Evolutionary conservation across 2,113 vertebrate species (phyloP), one percentile per base, ranked within the genome.

Genomic region (Datnioides undecimradiatus): DNA sequence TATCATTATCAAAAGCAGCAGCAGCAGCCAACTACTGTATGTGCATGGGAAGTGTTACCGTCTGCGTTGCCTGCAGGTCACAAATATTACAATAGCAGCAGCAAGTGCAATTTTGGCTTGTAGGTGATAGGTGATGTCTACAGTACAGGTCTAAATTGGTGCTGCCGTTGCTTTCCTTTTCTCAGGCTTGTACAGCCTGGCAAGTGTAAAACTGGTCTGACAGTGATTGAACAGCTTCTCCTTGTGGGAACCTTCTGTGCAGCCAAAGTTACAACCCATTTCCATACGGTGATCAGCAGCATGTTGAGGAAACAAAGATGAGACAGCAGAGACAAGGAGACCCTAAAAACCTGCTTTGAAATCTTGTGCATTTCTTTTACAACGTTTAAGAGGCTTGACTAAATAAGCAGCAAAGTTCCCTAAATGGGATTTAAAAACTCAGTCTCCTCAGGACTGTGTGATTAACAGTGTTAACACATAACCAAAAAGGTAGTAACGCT

Each of bases 101-200:
- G 67, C 31, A 66, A 13, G 40, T 54, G n/a, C 14, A 31, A 8
- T 49, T 48, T 76, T 57, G 69, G 49, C 33, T 46, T 62, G 58
- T 8, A 16, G 11, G 49, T 21, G 59, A 75, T 36, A 16, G 52
- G 2, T 49, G 5, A 31, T 17, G 9, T 31, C 23, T 25, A n/a
- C 16, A 23, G 16, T 23, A 3, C 2, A 6, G 27, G 21, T 51
- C 8, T 43, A 41, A 64, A 57, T 23, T 29, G 8, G 2, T 36
- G 16, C 64, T 49, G 64, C 58, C 57, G 51, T 13, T 64, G 34
- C 21, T 43, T 58, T 34, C 25, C 17, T 4, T 40, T 13, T 49
- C 62, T 48, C 7, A 7, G 13, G n/a, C 12, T 29, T 41, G 9
- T 16, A 7, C 19, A 49, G 43, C 49, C 9, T 66, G 43, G 31